Evolutionary conservation across 2,113 vertebrate genomes (phyloP), one percentile per base, ranked within the genome.

Genomic region (Grammomys surdaster): DNA sequence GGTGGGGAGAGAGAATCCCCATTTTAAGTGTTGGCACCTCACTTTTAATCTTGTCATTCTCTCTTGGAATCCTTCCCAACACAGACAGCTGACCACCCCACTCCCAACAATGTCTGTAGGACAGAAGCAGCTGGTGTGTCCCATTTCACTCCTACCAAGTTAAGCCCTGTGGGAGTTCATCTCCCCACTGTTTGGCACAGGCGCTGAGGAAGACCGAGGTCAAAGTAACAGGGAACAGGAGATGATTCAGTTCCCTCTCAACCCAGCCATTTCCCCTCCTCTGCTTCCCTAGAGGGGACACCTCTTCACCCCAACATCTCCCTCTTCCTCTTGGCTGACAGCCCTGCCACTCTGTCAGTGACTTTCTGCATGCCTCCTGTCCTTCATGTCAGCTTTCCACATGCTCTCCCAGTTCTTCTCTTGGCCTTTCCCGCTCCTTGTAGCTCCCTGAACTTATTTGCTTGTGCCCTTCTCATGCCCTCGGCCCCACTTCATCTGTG

Each of bases 241-340:
- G 96, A 80, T 89, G 90, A 89, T 33, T 54, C 12, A 9, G 48
- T 84, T 94, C 12, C 72, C 76, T 43, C 46, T 28, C 69, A n/a
- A 46, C 51, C 48, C 40, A 56, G 40, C 8, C 8, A 31, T 88
- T 91, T 80, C 90, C 80, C 8, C 43, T 56, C 16, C 46, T 75
- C 51, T 63, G 69, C 54, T 81, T 73, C 72, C 90, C 58, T 78
- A 14, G 75, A 77, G 43, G 28, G n/a, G 63, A 78, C 60, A 0
- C 24, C 43, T 73, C 56, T 60, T 5, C 17, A 2, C 14, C 24
- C 73, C 60, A 48, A 28, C 4, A 0, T 85, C 54, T 91, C 69
- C 56, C 56, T 63, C 90, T 96, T 95, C 92, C 76, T 67, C 81
- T 89, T 54, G 82, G 73, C 78, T 28, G 69, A 65, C 70, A 46